Evolutionary conservation across 1,140 invertebrate species (phyloP), one percentile per base, ranked within the genome.

Genomic region (Muscidifurax raptorellus): DNA sequence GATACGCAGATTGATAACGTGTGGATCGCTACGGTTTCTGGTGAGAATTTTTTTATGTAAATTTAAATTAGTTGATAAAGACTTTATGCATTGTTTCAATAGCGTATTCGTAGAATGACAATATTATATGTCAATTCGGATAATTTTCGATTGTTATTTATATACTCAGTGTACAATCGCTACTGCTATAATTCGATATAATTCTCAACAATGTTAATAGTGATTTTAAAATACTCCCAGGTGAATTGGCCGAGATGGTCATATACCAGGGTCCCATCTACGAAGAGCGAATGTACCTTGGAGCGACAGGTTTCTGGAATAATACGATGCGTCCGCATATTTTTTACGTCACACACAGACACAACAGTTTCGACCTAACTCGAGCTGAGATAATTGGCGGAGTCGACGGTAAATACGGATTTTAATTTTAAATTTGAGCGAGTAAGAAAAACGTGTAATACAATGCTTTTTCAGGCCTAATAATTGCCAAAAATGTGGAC

Each of bases 351-450:
- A 88, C 90, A 28, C 93, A 94, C 74, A 88, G 86, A 27, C 89
- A 92, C 13, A 88, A 92, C 2, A 90, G 93, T 80, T 95, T 94
- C 92, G 94, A 95, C 81, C 90, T 95, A 36, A 96, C 95, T 4
- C 94, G 95, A 86, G 94, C 95, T 69, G 95, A 96, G 89, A 94
- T 96, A 74, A 88, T 96, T 78, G 95, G 94, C 78, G 95, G 94
- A 64, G 93, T 96, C 64, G 96, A 96, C 90, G 95, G 95, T 95
- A 92, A 90, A 30, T n/a, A 67, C 27, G 2, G 64, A 67, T n/a
- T 67, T 12, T n/a, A n/a, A 67, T 27, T 67, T 25, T 25, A 7
- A 12, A 67, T 52, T 59, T 18, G 13, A 52, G 5, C 30, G 59
- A 82, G 28, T 32, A 67, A n/a, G 6, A 5, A 2, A 25, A 64